phyloP scores from a whole-genome alignment of 2,797 vertebrate species.

The Microtus agrestis region DNA sequence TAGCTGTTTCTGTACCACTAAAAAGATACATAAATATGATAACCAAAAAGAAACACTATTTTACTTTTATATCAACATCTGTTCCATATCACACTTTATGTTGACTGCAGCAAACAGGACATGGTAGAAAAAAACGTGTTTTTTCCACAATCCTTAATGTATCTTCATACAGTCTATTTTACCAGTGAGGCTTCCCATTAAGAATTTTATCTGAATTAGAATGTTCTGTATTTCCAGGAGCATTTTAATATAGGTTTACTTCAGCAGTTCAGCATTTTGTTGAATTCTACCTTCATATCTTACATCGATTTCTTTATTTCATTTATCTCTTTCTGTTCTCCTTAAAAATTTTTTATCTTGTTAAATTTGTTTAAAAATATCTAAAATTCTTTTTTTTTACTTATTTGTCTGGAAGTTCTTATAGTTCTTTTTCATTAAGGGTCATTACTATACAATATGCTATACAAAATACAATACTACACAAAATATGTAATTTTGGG shows the following conservation, averaged over 20 bases:
- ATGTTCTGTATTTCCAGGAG: no score
- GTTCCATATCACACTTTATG: conserved; percentile 31
- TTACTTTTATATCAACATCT: conserved; percentile 65
- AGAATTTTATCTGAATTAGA: neutral
- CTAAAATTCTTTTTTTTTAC: neutral
- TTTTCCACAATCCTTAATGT: neutral
- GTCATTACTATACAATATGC: neutral
- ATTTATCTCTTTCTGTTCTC: neutral
- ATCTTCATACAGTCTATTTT: neutral
- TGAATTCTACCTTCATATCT: neutral
- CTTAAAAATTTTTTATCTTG: neutral
- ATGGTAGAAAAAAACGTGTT: conserved; percentile 18
- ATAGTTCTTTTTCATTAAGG: neutral
- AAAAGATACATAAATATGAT: conserved; percentile 54
- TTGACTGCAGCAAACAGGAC: conserved; percentile 43
- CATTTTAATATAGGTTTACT: neutral
- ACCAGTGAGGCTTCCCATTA: neutral
- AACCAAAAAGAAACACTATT: conserved; percentile 36
- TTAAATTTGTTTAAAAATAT: neutral
- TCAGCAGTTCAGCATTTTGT: neutral
- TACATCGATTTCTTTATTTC: neutral
- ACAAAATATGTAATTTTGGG: neutral
- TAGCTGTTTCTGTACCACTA: conserved; percentile 34
- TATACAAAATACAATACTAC: no score
- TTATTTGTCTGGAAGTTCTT: neutral